Conservation (phyloP, 1,140 invertebrate species). For the Oscheius sp. region DNA sequence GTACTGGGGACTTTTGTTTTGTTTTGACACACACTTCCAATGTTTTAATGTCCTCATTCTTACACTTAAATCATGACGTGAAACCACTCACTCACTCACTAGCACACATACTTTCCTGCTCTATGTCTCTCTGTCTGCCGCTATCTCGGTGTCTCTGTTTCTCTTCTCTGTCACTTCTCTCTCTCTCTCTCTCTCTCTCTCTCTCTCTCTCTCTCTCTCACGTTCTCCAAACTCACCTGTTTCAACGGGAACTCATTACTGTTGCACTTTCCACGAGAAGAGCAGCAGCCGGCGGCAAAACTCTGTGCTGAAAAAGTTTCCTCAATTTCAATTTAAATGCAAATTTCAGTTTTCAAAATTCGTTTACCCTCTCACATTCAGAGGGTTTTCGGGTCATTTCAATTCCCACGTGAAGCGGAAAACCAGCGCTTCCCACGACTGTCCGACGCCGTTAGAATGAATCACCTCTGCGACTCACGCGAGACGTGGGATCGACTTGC, state of each 20-base stretch:
- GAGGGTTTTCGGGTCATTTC: not conserved
- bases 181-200: too few species aligned
- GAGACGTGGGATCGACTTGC: too few species aligned
- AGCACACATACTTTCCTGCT: too few species aligned
- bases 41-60: not conserved
- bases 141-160: too few species aligned
- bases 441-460: too few species aligned
- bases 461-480: too few species aligned
- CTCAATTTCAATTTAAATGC: not conserved
- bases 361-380: not conserved
- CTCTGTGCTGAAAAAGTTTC: conserved; percentile 6
- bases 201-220: too few species aligned
- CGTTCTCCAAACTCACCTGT: not conserved
- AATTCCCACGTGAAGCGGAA: not conserved
- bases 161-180: too few species aligned
- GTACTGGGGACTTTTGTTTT: not conserved
- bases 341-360: not conserved
- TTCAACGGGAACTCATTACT: conserved; percentile 16
- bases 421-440: not conserved
- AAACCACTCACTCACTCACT: too few species aligned
- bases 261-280: not conserved
- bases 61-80: not conserved
- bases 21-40: too few species aligned
- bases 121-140: too few species aligned
- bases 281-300: not conserved